A percentile compares a stretch with the other conserved stretches of the same genome.
phyloP scores from a whole-genome alignment of 23 tunicate genomes.

The Aplidium turbinatum region DNA sequence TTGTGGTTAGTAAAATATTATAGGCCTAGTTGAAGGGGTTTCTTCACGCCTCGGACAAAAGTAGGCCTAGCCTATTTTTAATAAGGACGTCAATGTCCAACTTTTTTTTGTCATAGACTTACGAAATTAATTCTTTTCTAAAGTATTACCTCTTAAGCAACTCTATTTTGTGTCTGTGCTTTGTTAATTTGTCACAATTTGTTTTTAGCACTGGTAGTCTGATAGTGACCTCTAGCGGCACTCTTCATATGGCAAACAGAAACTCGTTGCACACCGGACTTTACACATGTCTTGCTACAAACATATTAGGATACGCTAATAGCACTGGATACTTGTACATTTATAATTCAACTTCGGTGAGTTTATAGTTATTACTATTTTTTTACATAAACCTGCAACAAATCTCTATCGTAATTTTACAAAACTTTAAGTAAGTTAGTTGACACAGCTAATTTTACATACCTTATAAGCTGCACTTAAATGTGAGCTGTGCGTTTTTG shows the following conservation, averaged over 20 bases:
- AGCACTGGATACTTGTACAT: constrained; percentile 53
- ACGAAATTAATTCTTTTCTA: too few relatives aligned
- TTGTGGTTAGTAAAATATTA: not conserved
- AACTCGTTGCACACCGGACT: constrained; percentile 42
- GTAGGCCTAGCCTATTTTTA: too few relatives aligned
- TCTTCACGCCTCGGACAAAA: too few relatives aligned
- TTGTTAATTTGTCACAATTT: not conserved
- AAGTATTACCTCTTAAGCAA: too few relatives aligned
- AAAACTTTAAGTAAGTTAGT: too few relatives aligned
- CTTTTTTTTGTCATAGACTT: too few relatives aligned
- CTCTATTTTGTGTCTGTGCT: not conserved
- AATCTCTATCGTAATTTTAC: too few relatives aligned
- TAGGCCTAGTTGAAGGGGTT: not conserved
- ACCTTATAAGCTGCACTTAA: not conserved
- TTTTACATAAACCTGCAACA: too few relatives aligned
- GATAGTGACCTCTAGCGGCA: constrained; percentile 81
- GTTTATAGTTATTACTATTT: not conserved
- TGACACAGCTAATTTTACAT: too few relatives aligned
- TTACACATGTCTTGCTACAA: constrained; percentile 69
- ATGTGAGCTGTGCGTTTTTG: not conserved
- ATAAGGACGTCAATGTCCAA: too few relatives aligned
- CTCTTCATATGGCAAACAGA: constrained; percentile 67
- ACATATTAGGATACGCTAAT: constrained; percentile 49
- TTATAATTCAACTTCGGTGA: constrained; percentile 70
- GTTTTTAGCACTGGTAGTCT: constrained; percentile 73